Base-by-base conservation (phyloP, 2,888 invertebrate species). In the Drosophila testacea region DNA sequence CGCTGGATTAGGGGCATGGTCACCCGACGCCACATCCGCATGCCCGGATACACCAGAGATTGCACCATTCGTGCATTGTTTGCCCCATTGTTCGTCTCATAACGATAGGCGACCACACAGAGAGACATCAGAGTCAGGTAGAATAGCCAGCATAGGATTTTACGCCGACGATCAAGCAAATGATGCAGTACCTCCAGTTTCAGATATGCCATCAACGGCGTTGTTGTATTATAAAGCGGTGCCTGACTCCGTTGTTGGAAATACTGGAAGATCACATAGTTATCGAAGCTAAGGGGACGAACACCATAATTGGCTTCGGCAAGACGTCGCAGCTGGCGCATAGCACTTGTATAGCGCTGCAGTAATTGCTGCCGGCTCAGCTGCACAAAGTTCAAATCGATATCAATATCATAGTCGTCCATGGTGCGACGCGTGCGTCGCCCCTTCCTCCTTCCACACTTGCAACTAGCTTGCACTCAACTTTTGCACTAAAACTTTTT, bases 21-120 rank as follows among this genome's bases (percentile, higher is more conserved):
- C 76, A 96, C 87, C 81, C 95, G 94, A 63, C 97, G 94, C 88
- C 97, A 93, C 32, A 95, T 91, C 83, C 95, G 95, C 92, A 97
- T 94, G 10, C 95, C 95, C 9, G 97, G 97, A 93, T 97, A 96
- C 79, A 97, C 96, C 82, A 95, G 95, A 66, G 96, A 95, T 92
- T 97, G 86, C 9, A 87, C 74, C 38, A 84, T 75, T 0, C 80
- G 87, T 4, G 73, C 71, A 39, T 77, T 77, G 7, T 73, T 74
- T 4, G 54, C 56, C 0, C 70, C 69, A n/a, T 54, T 52, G 0
- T 69, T 36, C 5, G 79, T 69, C 27, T 94, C 92, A 46, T 91
- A 82, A 0, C 89, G 89, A 59, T 91, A 90, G 11, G 88, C 88
- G 27, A 79, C 85, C 28, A 92, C 83, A 61, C 94, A 81, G 34